Conservation (phyloP, 2,797 vertebrate genomes). For the Poecilia gillii region DNA sequence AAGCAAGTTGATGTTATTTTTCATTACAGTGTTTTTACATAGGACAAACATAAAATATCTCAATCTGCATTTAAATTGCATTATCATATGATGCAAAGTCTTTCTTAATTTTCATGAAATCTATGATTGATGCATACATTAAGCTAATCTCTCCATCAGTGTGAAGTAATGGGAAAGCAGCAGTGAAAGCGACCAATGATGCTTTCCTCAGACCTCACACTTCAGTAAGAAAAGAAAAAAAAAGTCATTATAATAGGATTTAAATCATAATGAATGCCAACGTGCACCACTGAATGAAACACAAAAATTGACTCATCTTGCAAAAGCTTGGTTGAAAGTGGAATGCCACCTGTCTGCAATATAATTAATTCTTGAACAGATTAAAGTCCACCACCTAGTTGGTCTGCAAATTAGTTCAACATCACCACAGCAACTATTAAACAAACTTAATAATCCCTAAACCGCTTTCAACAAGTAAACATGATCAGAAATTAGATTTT, state of each 20-base stretch:
- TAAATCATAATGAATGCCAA: conserved; percentile 11
- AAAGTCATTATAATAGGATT: conserved; percentile 12
- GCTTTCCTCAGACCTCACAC: neutral
- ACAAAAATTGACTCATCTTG: conserved; percentile 4
- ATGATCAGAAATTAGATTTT: conserved; percentile 12
- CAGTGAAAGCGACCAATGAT: neutral
- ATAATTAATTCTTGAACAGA: conserved; percentile 16
- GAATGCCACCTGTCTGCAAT: conserved; percentile 15
- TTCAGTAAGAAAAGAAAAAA: neutral
- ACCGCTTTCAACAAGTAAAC: neutral
- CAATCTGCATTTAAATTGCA: neutral
- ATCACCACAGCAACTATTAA: conserved; percentile 12
- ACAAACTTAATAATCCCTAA: neutral
- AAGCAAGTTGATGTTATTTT: neutral
- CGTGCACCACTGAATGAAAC: conserved; percentile 4
- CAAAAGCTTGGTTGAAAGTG: conserved; percentile 15
- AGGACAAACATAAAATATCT: neutral
- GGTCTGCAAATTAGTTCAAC: conserved; percentile 7
- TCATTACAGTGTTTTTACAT: neutral
- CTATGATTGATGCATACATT: neutral
- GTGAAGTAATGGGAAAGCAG: neutral
- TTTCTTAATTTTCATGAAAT: conserved; percentile 4
- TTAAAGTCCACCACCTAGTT: conserved; percentile 3
- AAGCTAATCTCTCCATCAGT: neutral
- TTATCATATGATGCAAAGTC: neutral